A percentile compares a stretch with the other conserved stretches of the same genome.
Evolutionary conservation across 1,140 invertebrate genomes (phyloP).

Genomic region (Stegodyphus mimosarum): DNA sequence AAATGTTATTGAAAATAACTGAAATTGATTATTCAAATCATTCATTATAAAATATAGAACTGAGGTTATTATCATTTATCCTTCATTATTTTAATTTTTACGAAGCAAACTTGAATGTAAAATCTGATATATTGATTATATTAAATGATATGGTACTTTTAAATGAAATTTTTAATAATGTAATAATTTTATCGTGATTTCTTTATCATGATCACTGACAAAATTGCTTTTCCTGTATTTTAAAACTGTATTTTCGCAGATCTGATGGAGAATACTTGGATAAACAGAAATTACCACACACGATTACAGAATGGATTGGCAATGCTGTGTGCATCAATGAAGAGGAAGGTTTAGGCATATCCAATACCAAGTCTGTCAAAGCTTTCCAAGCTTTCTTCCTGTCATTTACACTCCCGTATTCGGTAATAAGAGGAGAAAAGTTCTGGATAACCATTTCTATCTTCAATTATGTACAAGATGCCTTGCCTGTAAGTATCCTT

Average conservation of each 20-base stretch:
- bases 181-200: too few relatives aligned
- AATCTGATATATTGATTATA: too few relatives aligned
- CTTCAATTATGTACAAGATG: slow-evolving; percentile 78
- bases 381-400: slow-evolving; percentile 81
- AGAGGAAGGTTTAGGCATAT: slow-evolving; percentile 75
- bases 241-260: slow-evolving; percentile 65
- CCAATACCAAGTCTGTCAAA: slow-evolving; percentile 72
- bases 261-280: slow-evolving; percentile 71
- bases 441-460: slow-evolving; percentile 77
- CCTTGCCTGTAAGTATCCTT: slow-evolving; percentile 72
- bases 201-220: too few relatives aligned
- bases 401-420: slow-evolving; percentile 77
- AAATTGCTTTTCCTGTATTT: neutral
- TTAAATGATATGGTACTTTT: too few relatives aligned
- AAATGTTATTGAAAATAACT: too few relatives aligned
- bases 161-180: too few relatives aligned
- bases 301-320: slow-evolving; percentile 80
- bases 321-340: slow-evolving; percentile 77
- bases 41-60: too few relatives aligned
- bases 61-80: too few relatives aligned
- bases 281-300: slow-evolving; percentile 75
- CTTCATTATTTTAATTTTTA: too few relatives aligned
- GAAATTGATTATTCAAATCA: too few relatives aligned
- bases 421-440: slow-evolving; percentile 78
- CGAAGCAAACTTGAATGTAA: too few relatives aligned